Evolutionary conservation across 2,113 vertebrate species (phyloP).

Genomic region (Lasiurus cinereus): DNA sequence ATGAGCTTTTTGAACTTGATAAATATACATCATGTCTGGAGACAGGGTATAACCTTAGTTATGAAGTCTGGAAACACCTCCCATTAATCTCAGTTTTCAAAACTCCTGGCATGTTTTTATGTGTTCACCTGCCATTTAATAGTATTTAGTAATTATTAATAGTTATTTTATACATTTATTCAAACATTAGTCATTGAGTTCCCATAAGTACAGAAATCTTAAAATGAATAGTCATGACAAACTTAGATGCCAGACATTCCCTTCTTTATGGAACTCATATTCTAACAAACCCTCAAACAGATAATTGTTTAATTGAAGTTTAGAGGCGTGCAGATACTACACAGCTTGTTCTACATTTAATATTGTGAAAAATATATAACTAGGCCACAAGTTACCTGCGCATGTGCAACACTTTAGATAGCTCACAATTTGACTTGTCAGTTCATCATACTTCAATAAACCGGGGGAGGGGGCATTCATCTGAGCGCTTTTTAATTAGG

Average conservation of each 20-base stretch:
- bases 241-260: neutral
- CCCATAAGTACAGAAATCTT: neutral
- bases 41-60: neutral
- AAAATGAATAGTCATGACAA: neutral
- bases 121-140: neutral
- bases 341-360: neutral
- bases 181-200: neutral
- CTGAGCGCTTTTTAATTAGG: neutral
- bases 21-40: neutral
- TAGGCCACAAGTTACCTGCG: neutral
- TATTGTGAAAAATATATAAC: neutral
- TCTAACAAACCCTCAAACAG: neutral
- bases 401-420: neutral
- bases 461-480: neutral
- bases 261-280: neutral
- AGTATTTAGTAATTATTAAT: neutral
- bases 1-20: neutral
- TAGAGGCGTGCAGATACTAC: neutral
- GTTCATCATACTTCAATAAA: neutral
- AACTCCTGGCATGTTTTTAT: neutral
- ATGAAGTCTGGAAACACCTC: neutral
- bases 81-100: slow-evolving; percentile 13
- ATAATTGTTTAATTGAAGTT: neutral
- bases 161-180: neutral
- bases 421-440: neutral